Percentiles rank a stretch among this genome's conserved stretches.
Evolutionary conservation across 2,888 invertebrate species (phyloP).

Genomic region (Serrognathus titanus): DNA sequence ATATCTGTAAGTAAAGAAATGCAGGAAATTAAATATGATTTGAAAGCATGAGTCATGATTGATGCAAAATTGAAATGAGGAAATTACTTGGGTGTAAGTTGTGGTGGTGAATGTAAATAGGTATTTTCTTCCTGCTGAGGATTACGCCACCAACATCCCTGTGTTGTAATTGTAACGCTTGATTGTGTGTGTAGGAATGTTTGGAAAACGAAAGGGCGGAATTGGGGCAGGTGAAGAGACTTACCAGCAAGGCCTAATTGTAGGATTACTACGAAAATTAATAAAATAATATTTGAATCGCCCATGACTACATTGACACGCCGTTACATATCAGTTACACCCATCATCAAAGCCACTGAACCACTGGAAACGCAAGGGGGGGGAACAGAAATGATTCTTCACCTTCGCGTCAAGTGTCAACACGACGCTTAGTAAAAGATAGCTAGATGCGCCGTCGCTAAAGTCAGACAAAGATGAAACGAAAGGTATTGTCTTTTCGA

Average conservation of each 20-base stretch:
- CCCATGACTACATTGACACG: constrained; percentile 31
- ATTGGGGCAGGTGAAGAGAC: background rate
- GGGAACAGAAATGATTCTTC: too few relatives aligned
- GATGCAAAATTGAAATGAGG: background rate
- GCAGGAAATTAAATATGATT: background rate
- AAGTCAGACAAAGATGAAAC: too few relatives aligned
- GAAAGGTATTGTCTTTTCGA: too few relatives aligned
- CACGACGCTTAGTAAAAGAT: too few relatives aligned
- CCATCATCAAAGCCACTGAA: constrained; percentile 19
- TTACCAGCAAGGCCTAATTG: constrained; percentile 6
- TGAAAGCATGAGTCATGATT: constrained; percentile 5
- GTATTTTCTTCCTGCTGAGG: too few relatives aligned
- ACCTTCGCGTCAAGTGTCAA: too few relatives aligned
- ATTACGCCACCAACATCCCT: too few relatives aligned
- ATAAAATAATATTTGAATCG: constrained; percentile 25
- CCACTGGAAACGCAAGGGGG: too few relatives aligned
- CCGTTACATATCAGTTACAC: constrained; percentile 27
- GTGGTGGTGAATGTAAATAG: too few relatives aligned
- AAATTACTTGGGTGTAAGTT: background rate
- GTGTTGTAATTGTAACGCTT: constrained; percentile 1
- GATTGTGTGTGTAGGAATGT: constrained; percentile 1
- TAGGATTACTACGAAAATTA: constrained; percentile 21
- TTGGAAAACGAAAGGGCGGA: background rate
- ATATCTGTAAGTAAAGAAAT: constrained; percentile 39
- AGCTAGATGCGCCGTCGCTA: too few relatives aligned